Evolutionary conservation across 1,140 invertebrate species (phyloP).

Genomic region (Charaxes varanes): DNA sequence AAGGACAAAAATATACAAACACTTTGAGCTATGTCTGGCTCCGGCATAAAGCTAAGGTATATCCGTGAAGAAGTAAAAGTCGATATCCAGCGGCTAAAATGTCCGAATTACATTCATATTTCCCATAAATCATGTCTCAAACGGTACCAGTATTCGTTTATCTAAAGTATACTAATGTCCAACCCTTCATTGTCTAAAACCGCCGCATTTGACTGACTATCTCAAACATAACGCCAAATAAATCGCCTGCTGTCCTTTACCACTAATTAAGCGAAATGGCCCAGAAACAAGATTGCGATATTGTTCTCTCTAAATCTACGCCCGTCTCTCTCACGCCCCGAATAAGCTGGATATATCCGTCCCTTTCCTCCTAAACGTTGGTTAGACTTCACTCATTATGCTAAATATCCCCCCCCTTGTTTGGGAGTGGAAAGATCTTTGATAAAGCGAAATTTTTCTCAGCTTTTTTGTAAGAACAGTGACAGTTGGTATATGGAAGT

Average conservation of each 20-base stretch:
- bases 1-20: too few relatives aligned
- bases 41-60: too few relatives aligned
- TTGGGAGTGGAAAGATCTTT: constrained; percentile 47
- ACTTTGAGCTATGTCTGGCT: too few relatives aligned
- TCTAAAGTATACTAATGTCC: constrained; percentile 4
- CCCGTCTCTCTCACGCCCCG: constrained; percentile 21
- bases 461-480: constrained; percentile 40
- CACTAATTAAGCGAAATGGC: constrained; percentile 71
- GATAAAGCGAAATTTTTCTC: constrained; percentile 47
- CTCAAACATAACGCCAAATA: constrained; percentile 50
- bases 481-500: constrained; percentile 70
- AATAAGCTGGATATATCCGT: constrained; percentile 16
- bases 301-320: constrained; percentile 53
- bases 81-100: too few relatives aligned
- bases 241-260: constrained; percentile 57
- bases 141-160: neutral
- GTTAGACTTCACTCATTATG: constrained; percentile 68
- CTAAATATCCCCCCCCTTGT: constrained; percentile 67
- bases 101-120: too few relatives aligned
- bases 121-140: neutral
- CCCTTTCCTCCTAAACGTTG: constrained; percentile 56
- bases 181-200: constrained; percentile 31
- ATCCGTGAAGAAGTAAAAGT: too few relatives aligned
- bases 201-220: constrained; percentile 48
- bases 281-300: constrained; percentile 72